Evolutionary conservation across 2,113 vertebrate species (phyloP).

Genomic region (Dendrocopos noguchii): DNA sequence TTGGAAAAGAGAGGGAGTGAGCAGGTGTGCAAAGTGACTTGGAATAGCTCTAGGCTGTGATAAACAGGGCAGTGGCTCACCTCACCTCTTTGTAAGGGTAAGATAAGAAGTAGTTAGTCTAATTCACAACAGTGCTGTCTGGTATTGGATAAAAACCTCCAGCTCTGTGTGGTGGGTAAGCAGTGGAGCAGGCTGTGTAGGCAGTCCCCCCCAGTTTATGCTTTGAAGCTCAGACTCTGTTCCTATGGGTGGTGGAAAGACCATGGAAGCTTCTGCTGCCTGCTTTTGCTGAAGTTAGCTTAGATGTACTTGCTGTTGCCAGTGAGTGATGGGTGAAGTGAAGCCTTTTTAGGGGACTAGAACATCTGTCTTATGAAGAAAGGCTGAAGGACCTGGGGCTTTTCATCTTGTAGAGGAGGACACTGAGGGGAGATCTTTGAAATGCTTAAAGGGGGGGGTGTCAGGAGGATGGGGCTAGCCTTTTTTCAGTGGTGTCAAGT

Average conservation of each 20-base stretch:
- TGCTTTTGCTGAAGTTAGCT: neutral
- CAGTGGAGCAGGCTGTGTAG: neutral
- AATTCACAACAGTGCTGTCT: neutral
- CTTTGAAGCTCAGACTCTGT: accelerated
- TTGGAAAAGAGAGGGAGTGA: neutral
- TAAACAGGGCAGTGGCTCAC: neutral
- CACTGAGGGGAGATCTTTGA: no score
- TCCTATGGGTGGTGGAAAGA: accelerated
- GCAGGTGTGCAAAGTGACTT: neutral
- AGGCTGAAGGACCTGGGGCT: no score
- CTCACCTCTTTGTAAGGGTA: neutral
- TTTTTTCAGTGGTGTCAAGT: no score
- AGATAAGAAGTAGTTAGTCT: neutral
- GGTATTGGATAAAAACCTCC: neutral
- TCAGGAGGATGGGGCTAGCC: no score
- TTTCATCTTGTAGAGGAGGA: no score
- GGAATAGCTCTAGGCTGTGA: neutral
- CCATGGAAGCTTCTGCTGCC: neutral
- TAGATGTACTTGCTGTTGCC: neutral
- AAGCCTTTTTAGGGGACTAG: neutral
- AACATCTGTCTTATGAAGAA: no score
- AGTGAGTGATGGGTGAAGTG: neutral
- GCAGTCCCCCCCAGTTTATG: neutral
- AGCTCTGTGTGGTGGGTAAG: neutral
- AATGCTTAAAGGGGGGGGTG: no score